These are phyloP conservation scores for Coptotermes formosanus DNA, from an alignment of 1,140 invertebrate genomes.

Conservation along the genomic window DNA sequence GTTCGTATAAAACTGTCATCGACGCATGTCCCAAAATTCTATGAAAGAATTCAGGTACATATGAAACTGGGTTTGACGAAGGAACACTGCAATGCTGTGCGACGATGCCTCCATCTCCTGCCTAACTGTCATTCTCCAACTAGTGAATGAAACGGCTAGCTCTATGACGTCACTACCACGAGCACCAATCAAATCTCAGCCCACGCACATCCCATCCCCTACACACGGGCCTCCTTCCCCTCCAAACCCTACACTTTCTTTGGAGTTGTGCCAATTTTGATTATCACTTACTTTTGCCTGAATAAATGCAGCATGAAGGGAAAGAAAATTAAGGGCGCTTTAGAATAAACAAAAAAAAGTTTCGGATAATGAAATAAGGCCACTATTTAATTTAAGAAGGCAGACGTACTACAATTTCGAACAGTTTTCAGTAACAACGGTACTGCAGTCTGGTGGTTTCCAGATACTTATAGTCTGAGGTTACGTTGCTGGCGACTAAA, in stretches of 20 bases:
- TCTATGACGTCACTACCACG: neutral
- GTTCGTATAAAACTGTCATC: neutral
- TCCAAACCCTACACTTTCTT: neutral
- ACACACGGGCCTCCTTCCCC: neutral
- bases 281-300: neutral
- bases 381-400: too few relatives aligned
- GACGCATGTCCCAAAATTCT: neutral
- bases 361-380: too few relatives aligned
- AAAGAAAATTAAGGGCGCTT: neutral
- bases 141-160: neutral
- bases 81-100: neutral
- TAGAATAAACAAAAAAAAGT: neutral
- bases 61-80: neutral
- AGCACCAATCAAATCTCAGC: neutral
- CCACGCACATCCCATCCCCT: neutral
- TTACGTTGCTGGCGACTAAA: too few relatives aligned
- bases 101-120: neutral
- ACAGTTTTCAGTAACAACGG: too few relatives aligned
- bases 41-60: neutral
- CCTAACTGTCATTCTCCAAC: neutral
- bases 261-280: conserved; percentile 1
- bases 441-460: too few relatives aligned
- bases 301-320: neutral
- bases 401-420: too few relatives aligned
- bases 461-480: too few relatives aligned